Percentiles rank a stretch among this genome's conserved stretches.
Conservation (phyloP, 35 echinoderm and acorn worm species). For the Lytechinus pictus region DNA sequence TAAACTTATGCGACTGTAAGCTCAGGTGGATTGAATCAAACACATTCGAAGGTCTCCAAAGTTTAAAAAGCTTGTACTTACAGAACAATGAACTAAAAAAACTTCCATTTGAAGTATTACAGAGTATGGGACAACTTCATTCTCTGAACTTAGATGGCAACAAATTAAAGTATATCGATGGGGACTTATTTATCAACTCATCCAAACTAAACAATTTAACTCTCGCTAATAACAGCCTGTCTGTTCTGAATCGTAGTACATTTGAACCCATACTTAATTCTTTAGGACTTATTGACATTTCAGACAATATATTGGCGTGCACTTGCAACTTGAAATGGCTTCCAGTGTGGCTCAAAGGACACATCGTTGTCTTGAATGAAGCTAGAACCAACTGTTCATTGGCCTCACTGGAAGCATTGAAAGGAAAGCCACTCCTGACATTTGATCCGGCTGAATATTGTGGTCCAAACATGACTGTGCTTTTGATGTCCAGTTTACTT, state of each 20-base stretch:
- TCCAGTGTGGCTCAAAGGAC: neutral
- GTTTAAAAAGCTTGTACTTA: neutral
- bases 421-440: neutral
- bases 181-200: neutral
- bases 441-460: neutral
- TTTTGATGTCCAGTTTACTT: neutral
- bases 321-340: slow-evolving; percentile 9
- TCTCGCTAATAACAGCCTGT: neutral
- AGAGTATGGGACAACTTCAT: neutral
- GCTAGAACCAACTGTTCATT: neutral
- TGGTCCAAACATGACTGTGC: neutral
- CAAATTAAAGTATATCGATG: neutral
- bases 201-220: neutral
- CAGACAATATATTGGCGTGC: neutral
- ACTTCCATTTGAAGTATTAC: neutral
- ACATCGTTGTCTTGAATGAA: neutral
- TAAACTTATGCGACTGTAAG: neutral
- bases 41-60: neutral
- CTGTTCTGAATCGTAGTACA: neutral
- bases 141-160: neutral
- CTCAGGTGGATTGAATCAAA: neutral
- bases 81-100: neutral
- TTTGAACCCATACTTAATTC: neutral
- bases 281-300: neutral
- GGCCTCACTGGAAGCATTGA: neutral